Evolutionary conservation across 2,888 invertebrate genomes (phyloP).

Genomic region (Diachrysia chrysitis): DNA sequence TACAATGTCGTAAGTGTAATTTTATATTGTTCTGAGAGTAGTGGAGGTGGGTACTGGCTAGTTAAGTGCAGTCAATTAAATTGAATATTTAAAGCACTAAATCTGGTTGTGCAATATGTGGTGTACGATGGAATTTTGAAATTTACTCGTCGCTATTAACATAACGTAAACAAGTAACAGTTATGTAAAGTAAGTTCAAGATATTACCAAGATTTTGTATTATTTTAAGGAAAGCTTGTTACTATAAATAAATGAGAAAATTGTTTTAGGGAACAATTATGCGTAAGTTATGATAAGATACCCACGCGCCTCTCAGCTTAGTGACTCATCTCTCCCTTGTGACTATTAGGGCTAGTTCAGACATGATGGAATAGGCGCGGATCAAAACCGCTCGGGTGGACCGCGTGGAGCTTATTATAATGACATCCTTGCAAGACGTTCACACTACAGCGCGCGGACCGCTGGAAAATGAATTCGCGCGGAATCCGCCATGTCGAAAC

Average conservation of each 20-base stretch:
- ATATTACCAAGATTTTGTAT: background rate
- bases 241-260: background rate
- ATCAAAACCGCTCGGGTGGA: too few species aligned
- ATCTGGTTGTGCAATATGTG: background rate
- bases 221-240: background rate
- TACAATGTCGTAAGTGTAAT: constrained; percentile 37
- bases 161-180: background rate
- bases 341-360: too few species aligned
- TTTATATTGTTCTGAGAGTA: constrained; percentile 40
- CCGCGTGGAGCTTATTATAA: too few species aligned
- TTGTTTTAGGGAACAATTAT: constrained; percentile 18
- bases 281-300: constrained; percentile 20
- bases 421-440: too few species aligned
- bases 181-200: background rate
- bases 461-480: too few species aligned
- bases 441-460: too few species aligned
- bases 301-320: constrained; percentile 16
- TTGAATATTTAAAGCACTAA: background rate
- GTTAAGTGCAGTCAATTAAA: background rate
- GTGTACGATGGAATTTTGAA: background rate
- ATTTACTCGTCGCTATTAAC: background rate
- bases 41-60: constrained; percentile 5
- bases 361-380: too few species aligned
- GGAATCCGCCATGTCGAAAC: too few species aligned
- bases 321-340: constrained; percentile 35